A percentile compares a stretch with the other conserved stretches of the same genome.
Evolutionary conservation across 1,140 invertebrate genomes (phyloP).

Genomic region (Listronotus oregonensis): DNA sequence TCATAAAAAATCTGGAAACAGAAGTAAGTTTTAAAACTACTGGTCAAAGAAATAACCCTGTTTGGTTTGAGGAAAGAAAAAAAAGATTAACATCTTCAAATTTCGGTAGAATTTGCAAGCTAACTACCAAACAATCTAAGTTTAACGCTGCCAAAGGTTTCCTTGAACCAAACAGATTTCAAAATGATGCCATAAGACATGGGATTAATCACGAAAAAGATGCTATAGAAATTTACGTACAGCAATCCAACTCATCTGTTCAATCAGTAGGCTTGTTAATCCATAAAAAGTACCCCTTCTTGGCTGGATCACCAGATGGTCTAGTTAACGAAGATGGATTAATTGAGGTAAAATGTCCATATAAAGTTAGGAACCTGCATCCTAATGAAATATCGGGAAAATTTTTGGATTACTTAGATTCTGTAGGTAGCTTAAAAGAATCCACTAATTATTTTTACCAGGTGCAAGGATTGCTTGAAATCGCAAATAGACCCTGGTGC

Average conservation of each 20-base stretch:
- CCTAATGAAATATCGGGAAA: neutral
- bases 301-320: conserved; percentile 34
- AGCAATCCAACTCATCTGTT: neutral
- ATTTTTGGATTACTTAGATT: neutral
- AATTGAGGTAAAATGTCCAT: conserved; percentile 37
- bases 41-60: conserved; percentile 10
- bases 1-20: too few relatives aligned
- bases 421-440: neutral
- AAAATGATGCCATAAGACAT: neutral
- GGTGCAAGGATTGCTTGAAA: too few relatives aligned
- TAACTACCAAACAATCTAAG: neutral
- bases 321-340: conserved; percentile 23
- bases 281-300: conserved; percentile 11
- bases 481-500: too few relatives aligned
- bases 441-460: too few relatives aligned
- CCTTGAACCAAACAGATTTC: neutral
- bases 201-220: conserved; percentile 12
- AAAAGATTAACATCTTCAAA: conserved; percentile 25
- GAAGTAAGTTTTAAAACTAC: too few relatives aligned
- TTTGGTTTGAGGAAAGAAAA: conserved; percentile 16
- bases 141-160: conserved; percentile 4
- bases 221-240: conserved; percentile 1
- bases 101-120: conserved; percentile 27
- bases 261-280: conserved; percentile 21
- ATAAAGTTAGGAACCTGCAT: conserved; percentile 13